Conservation (phyloP, 35 echinoderm and acorn worm species). For the Lytechinus pictus region DNA sequence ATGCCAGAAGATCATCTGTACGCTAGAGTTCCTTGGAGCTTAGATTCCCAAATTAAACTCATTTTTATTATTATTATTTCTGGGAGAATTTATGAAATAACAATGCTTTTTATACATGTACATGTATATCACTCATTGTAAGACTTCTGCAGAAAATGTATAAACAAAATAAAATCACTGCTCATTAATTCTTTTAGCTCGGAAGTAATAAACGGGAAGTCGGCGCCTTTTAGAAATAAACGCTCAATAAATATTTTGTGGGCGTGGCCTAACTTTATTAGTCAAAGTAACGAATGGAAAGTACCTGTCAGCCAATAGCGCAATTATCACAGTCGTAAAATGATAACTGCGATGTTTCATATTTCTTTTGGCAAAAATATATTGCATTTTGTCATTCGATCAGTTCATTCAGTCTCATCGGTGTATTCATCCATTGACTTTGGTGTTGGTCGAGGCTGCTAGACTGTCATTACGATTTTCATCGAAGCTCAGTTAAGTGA, state of each 20-base stretch:
- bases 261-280: neutral
- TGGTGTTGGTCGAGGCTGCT: neutral
- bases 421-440: neutral
- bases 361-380: neutral
- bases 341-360: neutral
- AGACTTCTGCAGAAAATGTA: no score
- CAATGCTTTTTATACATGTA: no score
- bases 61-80: no score
- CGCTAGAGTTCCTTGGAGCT: no score
- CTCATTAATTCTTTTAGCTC: no score
- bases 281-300: neutral
- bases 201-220: no score
- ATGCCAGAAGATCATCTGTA: no score
- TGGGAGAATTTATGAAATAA: no score
- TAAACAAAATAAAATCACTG: no score
- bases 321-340: neutral
- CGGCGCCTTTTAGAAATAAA: no score
- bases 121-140: no score
- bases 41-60: no score
- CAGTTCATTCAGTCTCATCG: neutral
- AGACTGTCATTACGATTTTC: neutral
- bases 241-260: neutral
- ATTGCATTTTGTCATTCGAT: neutral
- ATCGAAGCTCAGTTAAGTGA: neutral
- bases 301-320: neutral